Evolutionary conservation across 2,797 vertebrate genomes (phyloP).

Genomic region (Dromococcyx pavoninus): DNA sequence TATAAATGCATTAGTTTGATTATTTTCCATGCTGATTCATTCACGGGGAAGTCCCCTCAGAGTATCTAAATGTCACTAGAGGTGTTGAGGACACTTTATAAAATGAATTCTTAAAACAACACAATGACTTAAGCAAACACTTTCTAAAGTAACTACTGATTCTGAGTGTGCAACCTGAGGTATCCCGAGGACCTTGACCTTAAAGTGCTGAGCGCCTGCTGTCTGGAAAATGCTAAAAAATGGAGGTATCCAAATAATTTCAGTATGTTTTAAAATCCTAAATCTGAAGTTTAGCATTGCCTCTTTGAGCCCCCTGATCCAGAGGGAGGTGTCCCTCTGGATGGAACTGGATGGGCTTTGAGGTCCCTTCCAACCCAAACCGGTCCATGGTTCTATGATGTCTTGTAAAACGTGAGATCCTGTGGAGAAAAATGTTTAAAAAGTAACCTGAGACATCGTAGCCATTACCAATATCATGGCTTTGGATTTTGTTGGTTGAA

Average conservation of each 20-base stretch:
- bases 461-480: neutral
- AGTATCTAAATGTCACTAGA: neutral
- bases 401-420: neutral
- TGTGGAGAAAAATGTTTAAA: neutral
- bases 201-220: neutral
- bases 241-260: neutral
- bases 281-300: neutral
- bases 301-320: neutral
- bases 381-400: neutral
- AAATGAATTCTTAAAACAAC: neutral
- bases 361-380: too few relatives aligned
- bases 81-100: neutral
- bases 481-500: neutral
- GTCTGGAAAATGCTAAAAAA: neutral
- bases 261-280: neutral
- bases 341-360: too few relatives aligned
- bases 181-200: neutral
- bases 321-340: too few relatives aligned
- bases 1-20: neutral
- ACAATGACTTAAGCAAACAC: neutral
- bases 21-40: neutral
- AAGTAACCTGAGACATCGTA: neutral
- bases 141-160: neutral
- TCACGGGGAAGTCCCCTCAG: neutral
- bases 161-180: neutral